Evolutionary conservation across 2,113 vertebrate species (phyloP), one percentile per base, ranked within the genome.

Genomic region (Corapipo altera): DNA sequence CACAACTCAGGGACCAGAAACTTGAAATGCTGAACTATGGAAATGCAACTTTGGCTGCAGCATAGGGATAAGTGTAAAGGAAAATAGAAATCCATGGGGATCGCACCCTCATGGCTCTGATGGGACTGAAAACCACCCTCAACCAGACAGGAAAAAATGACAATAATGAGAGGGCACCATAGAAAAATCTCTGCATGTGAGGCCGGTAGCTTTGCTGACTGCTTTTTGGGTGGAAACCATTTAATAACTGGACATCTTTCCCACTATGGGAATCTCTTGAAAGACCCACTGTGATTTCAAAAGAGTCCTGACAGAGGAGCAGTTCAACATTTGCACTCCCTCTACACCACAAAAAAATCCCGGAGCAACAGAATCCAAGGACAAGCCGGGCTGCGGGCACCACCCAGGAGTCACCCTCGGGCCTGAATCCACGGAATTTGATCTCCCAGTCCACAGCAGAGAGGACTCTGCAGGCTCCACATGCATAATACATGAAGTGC

Each of bases 101-200:
- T 11, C 33, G 20, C 20, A 58, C 12, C 23, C 18, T 84, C 4
- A 0, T 71, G 51, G 65, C 19, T 84, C 35, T 71, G 30, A 72
- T 9, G 37, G 28, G 39, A 91, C 39, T 44, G 55, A 27, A 81
- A 62, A 55, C 6, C 35, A 72, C 9, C 8, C 55, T 64, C 35
- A 70, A 0, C 0, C 5, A 12, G 7, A 10, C 49, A 87, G 37
- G 18, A 66, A 33, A 67, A 72, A 72, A 49, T 39, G 6, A 39
- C 35, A 55, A 17, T 20, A 62, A 32, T 51, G 51, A 66, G 1
- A 24, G 20, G 19, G 64, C 33, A 51, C 2, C 23, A 27, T 5
- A 6, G 2, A 75, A 79, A 48, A 86, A 74, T 32, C 20, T 70
- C 6, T 0, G 0, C 0, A 1, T 8, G 7, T 30, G 51, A 72